Evolutionary conservation across 2,888 invertebrate species (phyloP), one percentile per base, ranked within the genome.

Genomic region (Resseliella maxima): DNA sequence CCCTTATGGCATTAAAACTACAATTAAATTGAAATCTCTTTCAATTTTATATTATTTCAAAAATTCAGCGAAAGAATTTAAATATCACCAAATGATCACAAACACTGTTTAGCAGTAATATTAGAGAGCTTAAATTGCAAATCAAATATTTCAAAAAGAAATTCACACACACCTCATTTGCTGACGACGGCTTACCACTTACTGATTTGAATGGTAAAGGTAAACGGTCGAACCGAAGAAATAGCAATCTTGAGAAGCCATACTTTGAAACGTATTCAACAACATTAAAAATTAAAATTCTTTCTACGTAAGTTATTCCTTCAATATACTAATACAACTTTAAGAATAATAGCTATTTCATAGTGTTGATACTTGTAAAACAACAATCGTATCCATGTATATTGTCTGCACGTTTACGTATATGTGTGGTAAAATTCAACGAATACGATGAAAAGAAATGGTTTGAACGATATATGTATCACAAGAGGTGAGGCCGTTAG

Each of bases 151-250:
- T 8, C 31, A 35, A 15, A 72, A 72, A 72, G 24, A 27, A 59
- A 21, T 12, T 18, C 15, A 18, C 72, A 72, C n/a, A 31, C 72
- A 72, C 72, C 31, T 72, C 72, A 31, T 72, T 35, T 72, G 15
- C 31, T 72, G 21, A 72, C 31, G 72, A 31, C 18, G 18, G 72
- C 15, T 72, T 15, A 72, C 31, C 72, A 72, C 72, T 72, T 31
- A 72, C 72, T 72, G 72, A 72, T 72, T 72, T 35, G 72, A 72
- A 72, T 72, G 72, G 72, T 72, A 72, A 72, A 72, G 72, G 72
- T 72, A 72, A 72, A 72, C n/a, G 72, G 72, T 72, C 72, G 72
- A 31, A 72, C 31, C 72, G 72, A 72, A 72, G 72, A 72, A 72
- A 72, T 31, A 72, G 72, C 72, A 72, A 18, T 72, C 35, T 31